Percentiles rank a stretch among this genome's conserved stretches.
phyloP scores from a whole-genome alignment of 2,113 vertebrate species.

The Sapayoa aenigma region DNA sequence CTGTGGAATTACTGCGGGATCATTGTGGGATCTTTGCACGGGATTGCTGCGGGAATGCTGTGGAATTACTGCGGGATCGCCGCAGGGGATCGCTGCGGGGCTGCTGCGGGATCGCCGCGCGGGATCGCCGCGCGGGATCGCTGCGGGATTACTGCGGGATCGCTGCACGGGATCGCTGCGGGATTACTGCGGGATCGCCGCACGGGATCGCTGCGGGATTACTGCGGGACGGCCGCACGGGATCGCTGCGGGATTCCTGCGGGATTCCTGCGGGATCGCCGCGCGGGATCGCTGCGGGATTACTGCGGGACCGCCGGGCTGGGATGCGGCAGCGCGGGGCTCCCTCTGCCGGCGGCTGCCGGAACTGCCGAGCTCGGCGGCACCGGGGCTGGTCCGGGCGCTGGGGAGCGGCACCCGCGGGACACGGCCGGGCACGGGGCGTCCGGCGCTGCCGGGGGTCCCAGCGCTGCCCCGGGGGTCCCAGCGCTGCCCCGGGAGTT shows the following conservation, averaged over 20 bases:
- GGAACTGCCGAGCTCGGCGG: not conserved
- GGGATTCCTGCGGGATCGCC: not conserved
- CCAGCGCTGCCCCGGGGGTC: not conserved
- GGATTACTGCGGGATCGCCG: rapidly evolving
- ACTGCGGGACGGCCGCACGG: not conserved
- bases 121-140: no score
- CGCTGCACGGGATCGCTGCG: not conserved
- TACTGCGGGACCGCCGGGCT: no score
- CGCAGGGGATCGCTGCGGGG: not conserved
- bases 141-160: not conserved
- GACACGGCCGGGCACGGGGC: no score
- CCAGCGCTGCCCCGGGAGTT: no score
- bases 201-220: not conserved
- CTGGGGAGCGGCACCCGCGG: not conserved
- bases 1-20: not conserved
- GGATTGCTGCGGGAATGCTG: rapidly evolving
- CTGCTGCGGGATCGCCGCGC: rapidly evolving
- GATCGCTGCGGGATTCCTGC: rapidly evolving
- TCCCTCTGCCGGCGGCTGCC: not conserved
- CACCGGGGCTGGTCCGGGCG: not conserved
- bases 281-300: not conserved
- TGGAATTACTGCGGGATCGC: not conserved
- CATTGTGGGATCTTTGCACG: not conserved
- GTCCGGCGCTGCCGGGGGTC: not conserved
- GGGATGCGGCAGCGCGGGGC: not conserved